Evolutionary conservation across 2,113 vertebrate species (phyloP).

Genomic region (Bucco capensis): DNA sequence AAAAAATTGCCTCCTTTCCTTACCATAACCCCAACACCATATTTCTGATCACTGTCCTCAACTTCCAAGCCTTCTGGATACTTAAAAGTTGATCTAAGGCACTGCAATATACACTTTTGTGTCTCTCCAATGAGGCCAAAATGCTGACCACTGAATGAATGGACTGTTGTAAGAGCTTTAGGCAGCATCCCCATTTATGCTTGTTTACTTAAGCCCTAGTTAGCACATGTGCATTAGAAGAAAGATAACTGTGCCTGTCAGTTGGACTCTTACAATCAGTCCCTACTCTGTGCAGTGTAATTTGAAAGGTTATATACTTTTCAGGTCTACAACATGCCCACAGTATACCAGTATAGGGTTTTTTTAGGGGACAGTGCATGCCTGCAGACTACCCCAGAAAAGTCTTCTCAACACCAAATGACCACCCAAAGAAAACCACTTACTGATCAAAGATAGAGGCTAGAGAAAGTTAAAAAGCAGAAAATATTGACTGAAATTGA

Average conservation of each 20-base stretch:
- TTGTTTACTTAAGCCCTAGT: not conserved
- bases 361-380: not conserved
- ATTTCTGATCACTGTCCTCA: not conserved
- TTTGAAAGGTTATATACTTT: not conserved
- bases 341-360: accelerated
- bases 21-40: not conserved
- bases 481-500: not conserved
- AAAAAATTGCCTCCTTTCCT: not conserved
- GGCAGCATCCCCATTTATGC: not conserved
- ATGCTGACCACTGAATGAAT: not conserved
- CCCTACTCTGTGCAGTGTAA: not conserved
- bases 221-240: not conserved
- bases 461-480: not conserved
- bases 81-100: not conserved
- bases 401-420: not conserved
- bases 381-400: not conserved
- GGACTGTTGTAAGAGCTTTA: not conserved
- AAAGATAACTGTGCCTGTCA: not conserved
- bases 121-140: not conserved
- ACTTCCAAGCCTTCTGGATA: not conserved
- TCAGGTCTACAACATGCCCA: not conserved
- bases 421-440: not conserved
- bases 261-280: not conserved
- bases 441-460: not conserved
- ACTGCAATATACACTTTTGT: not conserved